These are phyloP conservation scores for Phrynosoma platyrhinos DNA, from an alignment of 2,113 vertebrate species.

Conservation along the genomic window DNA sequence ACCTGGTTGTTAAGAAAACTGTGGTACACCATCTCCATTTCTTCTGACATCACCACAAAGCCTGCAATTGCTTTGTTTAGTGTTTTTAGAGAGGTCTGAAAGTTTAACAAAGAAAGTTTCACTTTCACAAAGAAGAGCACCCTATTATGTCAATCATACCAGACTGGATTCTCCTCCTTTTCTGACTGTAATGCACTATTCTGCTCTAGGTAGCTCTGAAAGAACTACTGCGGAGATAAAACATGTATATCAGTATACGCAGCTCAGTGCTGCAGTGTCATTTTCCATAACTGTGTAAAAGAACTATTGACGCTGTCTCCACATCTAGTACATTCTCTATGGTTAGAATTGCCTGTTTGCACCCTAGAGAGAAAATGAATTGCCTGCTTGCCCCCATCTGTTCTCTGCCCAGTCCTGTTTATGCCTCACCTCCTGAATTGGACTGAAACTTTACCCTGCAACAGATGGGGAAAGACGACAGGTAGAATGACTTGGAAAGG, in stretches of 20 bases:
- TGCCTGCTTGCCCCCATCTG: too few species aligned
- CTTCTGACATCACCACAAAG: constrained; percentile 85
- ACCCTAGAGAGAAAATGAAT: neutral
- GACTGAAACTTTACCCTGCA: neutral
- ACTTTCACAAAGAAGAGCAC: neutral
- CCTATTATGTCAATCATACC: too few species aligned
- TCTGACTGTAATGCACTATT: neutral
- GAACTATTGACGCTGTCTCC: neutral
- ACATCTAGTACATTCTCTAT: neutral
- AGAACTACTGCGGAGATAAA: neutral
- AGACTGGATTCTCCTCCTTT: neutral
- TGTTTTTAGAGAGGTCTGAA: constrained; percentile 77
- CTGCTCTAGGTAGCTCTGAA: too few species aligned
- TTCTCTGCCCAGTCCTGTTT: neutral
- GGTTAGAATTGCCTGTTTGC: neutral
- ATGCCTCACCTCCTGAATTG: neutral
- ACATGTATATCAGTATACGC: neutral
- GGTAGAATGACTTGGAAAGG: neutral
- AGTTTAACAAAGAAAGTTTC: constrained; percentile 19
- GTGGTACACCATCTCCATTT: constrained; percentile 84
- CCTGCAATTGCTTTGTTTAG: constrained; percentile 83
- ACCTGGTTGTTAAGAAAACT: constrained; percentile 86
- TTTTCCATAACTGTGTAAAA: neutral
- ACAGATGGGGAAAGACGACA: neutral
- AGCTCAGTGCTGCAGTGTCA: neutral